Conservation (phyloP, 2,113 vertebrate species). For the Myrmophylax atrothorax region DNA sequence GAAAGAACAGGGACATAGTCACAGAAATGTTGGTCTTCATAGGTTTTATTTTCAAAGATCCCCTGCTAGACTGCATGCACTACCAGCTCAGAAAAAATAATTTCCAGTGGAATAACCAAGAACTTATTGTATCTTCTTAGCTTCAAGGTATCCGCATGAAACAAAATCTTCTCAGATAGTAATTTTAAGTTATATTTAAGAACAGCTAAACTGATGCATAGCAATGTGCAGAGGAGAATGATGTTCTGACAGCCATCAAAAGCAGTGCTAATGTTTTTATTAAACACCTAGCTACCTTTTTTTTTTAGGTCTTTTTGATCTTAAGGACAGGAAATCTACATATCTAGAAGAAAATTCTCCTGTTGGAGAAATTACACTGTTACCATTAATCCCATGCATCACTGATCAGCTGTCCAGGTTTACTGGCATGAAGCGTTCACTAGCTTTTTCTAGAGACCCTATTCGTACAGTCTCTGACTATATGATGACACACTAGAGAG, state of each 20-base stretch:
- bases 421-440: background rate
- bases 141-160: background rate
- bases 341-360: background rate
- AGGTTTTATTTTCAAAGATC: background rate
- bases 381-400: background rate
- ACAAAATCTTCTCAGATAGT: background rate
- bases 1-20: background rate
- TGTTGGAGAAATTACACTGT: background rate
- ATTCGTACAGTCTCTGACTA: background rate
- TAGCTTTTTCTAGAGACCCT: background rate
- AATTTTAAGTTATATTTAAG: background rate
- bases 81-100: background rate
- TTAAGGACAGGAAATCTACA: background rate
- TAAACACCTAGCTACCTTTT: background rate
- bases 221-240: background rate
- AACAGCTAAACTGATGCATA: background rate
- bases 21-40: background rate
- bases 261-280: background rate
- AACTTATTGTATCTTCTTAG: background rate
- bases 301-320: background rate
- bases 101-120: background rate
- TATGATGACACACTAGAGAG: background rate
- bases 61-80: background rate
- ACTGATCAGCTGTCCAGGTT: background rate
- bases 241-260: background rate